Conservation (phyloP, 30 jellyfish, hydroid and myxozoan species). For the Aurelia aurita region DNA sequence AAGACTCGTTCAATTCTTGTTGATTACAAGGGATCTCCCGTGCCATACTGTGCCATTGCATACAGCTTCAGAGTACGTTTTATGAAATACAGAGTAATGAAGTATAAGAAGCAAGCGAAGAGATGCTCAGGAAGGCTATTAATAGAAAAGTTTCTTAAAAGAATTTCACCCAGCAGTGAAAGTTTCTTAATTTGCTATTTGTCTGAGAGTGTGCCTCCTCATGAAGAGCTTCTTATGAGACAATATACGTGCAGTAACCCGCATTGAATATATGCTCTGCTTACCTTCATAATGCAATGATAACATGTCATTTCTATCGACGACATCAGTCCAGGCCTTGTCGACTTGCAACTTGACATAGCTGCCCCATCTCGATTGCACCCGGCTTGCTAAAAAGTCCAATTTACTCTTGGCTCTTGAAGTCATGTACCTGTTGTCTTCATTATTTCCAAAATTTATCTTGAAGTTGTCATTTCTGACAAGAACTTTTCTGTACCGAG, state of each 20-base stretch:
- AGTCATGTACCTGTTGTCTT: conserved; percentile 91
- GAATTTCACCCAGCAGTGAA: no score
- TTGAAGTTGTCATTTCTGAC: conserved; percentile 77
- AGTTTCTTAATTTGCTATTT: no score
- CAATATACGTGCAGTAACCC: no score
- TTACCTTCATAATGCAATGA: conserved; percentile 96
- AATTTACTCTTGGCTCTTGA: conserved; percentile 92
- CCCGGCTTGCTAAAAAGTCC: conserved; percentile 84
- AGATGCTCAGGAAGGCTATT: neutral
- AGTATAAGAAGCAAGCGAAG: no score
- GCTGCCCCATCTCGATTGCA: conserved; percentile 69
- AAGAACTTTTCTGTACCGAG: conserved; percentile 82
- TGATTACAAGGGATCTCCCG: no score
- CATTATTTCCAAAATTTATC: conserved; percentile 71
- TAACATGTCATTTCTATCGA: conserved; percentile 71
- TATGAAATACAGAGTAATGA: no score
- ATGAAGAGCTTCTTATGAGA: no score
- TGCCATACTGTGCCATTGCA: no score
- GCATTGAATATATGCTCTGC: neutral
- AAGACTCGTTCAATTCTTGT: no score
- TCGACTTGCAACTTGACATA: conserved; percentile 50
- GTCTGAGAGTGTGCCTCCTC: no score
- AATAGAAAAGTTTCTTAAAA: neutral
- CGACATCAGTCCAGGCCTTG: conserved; percentile 96
- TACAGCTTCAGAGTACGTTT: no score